Base-by-base conservation (phyloP, 30 jellyfish, hydroid and myxozoan species). In the Aurelia coerulea region DNA sequence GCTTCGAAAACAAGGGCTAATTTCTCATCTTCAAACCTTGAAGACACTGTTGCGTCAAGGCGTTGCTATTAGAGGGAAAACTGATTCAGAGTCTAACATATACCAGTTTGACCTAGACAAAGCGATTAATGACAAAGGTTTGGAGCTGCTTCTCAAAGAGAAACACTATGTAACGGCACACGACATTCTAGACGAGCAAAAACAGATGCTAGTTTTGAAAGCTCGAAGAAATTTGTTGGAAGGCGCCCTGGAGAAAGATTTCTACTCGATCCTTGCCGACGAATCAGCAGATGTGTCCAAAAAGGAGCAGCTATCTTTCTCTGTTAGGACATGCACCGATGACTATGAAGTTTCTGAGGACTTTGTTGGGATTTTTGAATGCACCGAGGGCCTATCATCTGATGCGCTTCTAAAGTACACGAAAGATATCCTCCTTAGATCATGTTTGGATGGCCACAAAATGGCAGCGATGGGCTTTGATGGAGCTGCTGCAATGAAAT, bases 401-500 rank as follows among this genome's bases (percentile, higher is more conserved):
- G 90, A 85, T 69, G 88, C 94, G 31, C 94, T 85, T 16, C 83
- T 74, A 6, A 35, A 62, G 18, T 85, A 85, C 83, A 42, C 73
- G 23, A 74, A 74, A 18, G 89, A 74, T 66, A 74, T 85, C 69
- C 83, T 62, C 12, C n/a, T 74, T 69, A 42, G 94, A 82, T 34
- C 75, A 11, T 10, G 77, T 33, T 54, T 85, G 90, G 90, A 64
- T 75, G 72, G 76, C 68, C 63, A 34, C 12, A 83, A 85, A 65
- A 74, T 73, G n/a, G n/a, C n/a, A n/a, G n/a, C n/a, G n/a, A n/a
- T n/a, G n/a, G n/a, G n/a, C n/a, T n/a, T n/a, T n/a, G 83, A 73
- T 85, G 94, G 94, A 46, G 89, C 79, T 31, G 5, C 89, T 63
- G 87, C 90, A 46, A 64, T 85, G 82, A 85, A 74, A 56, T 60